Evolutionary conservation across 2,888 invertebrate genomes (phyloP).

Genomic region (Chaetogeoica ovagalla): DNA sequence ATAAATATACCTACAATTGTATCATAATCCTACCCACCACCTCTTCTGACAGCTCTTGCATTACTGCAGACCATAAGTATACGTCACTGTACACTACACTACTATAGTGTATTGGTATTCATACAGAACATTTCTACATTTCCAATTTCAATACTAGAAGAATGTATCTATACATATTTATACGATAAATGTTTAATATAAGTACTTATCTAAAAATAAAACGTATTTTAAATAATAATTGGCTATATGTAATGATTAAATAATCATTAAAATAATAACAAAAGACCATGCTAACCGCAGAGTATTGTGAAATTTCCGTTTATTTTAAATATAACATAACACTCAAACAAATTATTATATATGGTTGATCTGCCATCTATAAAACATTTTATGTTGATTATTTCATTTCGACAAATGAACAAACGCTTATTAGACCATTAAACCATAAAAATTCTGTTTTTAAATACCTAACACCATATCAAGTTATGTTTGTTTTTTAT

Average conservation of each 20-base stretch:
- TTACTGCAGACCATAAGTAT: no score
- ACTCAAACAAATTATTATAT: neutral
- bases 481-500: neutral
- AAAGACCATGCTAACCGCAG: neutral
- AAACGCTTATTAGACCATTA: conserved; percentile 10
- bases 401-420: conserved; percentile 8
- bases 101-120: no score
- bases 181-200: no score
- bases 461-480: neutral
- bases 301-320: conserved; percentile 15
- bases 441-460: conserved; percentile 14
- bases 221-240: neutral
- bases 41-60: no score
- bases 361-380: conserved; percentile 36
- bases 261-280: conserved; percentile 16
- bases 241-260: conserved; percentile 3
- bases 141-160: no score
- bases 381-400: conserved; percentile 27
- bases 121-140: no score
- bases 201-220: no score
- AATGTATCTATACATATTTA: no score
- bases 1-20: no score
- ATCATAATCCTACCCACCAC: no score
- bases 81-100: no score
- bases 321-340: neutral